A percentile compares a stretch with the other conserved stretches of the same genome.
Evolutionary conservation across 2,888 invertebrate genomes (phyloP).

Genomic region (Netelia virgata): DNA sequence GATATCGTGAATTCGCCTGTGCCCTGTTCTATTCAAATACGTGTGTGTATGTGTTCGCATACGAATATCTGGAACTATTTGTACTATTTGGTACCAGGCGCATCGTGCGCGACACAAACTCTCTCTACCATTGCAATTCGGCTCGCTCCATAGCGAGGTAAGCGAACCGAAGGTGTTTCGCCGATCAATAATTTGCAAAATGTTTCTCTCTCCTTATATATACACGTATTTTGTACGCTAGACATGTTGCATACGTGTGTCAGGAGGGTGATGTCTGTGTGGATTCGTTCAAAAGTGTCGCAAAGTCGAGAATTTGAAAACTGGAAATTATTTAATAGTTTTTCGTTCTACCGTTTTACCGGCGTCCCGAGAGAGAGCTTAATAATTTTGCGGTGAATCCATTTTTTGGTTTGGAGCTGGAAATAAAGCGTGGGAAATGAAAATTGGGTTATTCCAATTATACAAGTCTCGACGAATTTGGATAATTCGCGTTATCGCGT

Average conservation of each 20-base stretch:
- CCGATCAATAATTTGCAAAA: constrained; percentile 66
- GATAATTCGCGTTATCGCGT: not conserved
- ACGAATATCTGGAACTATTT: constrained; percentile 22
- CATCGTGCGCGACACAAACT: constrained; percentile 21
- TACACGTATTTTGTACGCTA: not conserved
- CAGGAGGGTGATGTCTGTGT: not conserved
- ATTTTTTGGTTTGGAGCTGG: not conserved
- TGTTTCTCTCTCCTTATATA: constrained; percentile 39
- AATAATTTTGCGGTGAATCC: constrained; percentile 12
- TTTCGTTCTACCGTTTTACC: constrained; percentile 5
- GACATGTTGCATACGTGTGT: not conserved
- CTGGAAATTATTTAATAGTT: not conserved
- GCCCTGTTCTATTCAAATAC: not conserved
- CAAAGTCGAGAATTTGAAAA: not conserved
- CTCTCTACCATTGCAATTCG: constrained; percentile 11
- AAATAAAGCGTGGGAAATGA: not conserved
- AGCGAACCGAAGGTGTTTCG: constrained; percentile 53
- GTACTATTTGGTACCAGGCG: constrained; percentile 30
- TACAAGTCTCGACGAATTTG: not conserved
- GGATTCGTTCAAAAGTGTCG: not conserved
- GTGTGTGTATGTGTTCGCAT: not conserved
- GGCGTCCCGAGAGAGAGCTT: not conserved
- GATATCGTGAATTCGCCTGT: not conserved
- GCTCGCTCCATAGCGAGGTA: constrained; percentile 20
- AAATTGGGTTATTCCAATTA: not conserved